Evolutionary conservation across 2,888 invertebrate genomes (phyloP), one percentile per base, ranked within the genome.

Genomic region (Eristalinus sepulchralis): DNA sequence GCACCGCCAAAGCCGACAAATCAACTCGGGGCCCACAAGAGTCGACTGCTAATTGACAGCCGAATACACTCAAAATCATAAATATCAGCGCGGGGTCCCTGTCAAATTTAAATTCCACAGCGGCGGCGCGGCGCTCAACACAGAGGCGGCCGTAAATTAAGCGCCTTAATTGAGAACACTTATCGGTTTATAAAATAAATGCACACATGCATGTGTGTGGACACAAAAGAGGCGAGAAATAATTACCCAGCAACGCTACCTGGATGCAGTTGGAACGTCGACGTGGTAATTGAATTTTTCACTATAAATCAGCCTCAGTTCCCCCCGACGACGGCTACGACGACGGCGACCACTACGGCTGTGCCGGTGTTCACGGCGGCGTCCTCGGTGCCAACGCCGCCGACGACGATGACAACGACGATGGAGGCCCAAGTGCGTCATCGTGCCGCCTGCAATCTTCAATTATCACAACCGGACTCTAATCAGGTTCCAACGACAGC

Each of bases 401-500:
- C 55, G 55, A 22, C 55, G 33, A 33, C 59, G 53, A 47, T n/a
- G 11, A 39, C 13, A n/a, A 13, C 47, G 33, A 20, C 34, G 63
- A 20, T 33, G 33, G 33, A 31, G 34, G 59, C 53, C 10, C 53
- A 80, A 67, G 80, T 80, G 80, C 80, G 80, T 80, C 80, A 80
- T 73, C 59, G 60, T 34, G 67, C 68, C 68, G 66, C 73, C 60
- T 80, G 80, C 73, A 80, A 80, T 80, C 55, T 73, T 80, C 80
- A 80, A 80, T 80, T 80, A 73, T 80, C 80, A 73, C 80, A 73
- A 80, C 80, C 72, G 67, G 80, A 75, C 80, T 75, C 75, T 81
- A 81, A 81, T 81, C 80, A 81, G 75, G 80, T 81, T 81, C 57
- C 67, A 47, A 63, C 75, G 75, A 81, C 73, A 75, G 62, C 31